Base-by-base conservation (phyloP, 2,797 vertebrate genomes). In the Enteromius afrohamiltoni region DNA sequence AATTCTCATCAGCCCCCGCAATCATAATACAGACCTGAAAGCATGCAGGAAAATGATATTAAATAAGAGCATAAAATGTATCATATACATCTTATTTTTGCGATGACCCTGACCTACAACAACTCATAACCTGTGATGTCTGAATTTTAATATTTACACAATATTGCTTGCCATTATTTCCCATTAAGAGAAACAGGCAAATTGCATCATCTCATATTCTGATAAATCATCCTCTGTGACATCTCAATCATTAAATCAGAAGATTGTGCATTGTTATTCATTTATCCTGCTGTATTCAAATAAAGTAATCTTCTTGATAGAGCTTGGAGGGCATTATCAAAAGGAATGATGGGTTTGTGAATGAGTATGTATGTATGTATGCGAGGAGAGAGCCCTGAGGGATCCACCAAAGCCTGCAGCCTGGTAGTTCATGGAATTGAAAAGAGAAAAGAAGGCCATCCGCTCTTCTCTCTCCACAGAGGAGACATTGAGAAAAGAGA, bases 291-390 rank as follows among this genome's bases (percentile, higher is more conserved):
- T 83, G 69, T 70, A 83, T 81, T 81, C 47, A 80, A 70, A 87
- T 84, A 77, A 87, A 87, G 84, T 84, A 74, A 84, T 87, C 73
- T 80, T 34, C 70, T 75, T 81, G 82, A 86, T 86, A 73, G 74
- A 71, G 78, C 82, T 84, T 40, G 74, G 77, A 84, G 60, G 74
- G 68, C 79, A 84, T 82, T 81, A 85, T 81, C 73, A 83, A 83
- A 80, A 82, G 64, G 55, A 83, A 83, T 83, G 77, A 85, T 80
- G 81, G 64, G 80, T 82, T 80, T 84, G 67, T 78, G 83, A 69
- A 86, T 86, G 51, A 87, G 80, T 74, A 85, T 87, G 82, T 77
- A 83, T 84, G 82, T 77, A 83, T 84, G 79, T 55, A 86, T 86
- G 86, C 71, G 65, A 74, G 26, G 77, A 81, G 42, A 68, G 62